Base-by-base conservation (phyloP, 2,113 vertebrate genomes). In the Pogonocichla stellata region DNA sequence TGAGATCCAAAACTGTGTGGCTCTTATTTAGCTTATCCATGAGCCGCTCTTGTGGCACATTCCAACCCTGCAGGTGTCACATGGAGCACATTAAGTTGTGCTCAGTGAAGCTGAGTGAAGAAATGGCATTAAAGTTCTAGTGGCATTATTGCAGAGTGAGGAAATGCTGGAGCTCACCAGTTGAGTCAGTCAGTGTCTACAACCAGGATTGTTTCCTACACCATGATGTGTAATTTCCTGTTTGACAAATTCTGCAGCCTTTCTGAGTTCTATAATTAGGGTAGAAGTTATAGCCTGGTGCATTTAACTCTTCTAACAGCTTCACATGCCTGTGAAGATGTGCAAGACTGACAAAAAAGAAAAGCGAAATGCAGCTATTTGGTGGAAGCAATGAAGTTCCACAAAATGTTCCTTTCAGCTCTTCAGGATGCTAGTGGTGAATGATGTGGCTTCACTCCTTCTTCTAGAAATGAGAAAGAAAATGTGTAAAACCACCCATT, bases 21-120 rank as follows among this genome's bases (percentile, higher is more conserved):
- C 42, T 33, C 7, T 2, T 34, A 1, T 60, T 79, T 40, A 48
- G 16, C n/a, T 40, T n/a, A 53, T 58, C 42, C 6, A 2, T 7
- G n/a, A 54, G n/a, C 25, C 4, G 16, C 24, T 54, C 14, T 16
- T 61, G 47, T 9, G 18, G 19, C 5, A 2, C 54, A 28, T 69
- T 19, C 43, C n/a, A 40, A 2, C 73, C 2, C 1, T 42, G 3
- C 28, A n/a, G 36, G 15, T 77, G 9, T 54, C 16, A 6, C 18
- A 12, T 7, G 36, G 47, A 48, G 66, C 2, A 0, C 2, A 0
- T 17, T 9, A 10, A 62, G 3, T 1, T 53, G 26, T 28, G 42
- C 50, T 45, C 23, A n/a, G 74, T 33, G 33, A 64, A 6, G 14
- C 43, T 22, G 6, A 12, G 36, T 26, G 36, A 53, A 65, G 66